Conservation (phyloP, 2,797 vertebrate genomes). For the Melanotaenia parkinsoni region DNA sequence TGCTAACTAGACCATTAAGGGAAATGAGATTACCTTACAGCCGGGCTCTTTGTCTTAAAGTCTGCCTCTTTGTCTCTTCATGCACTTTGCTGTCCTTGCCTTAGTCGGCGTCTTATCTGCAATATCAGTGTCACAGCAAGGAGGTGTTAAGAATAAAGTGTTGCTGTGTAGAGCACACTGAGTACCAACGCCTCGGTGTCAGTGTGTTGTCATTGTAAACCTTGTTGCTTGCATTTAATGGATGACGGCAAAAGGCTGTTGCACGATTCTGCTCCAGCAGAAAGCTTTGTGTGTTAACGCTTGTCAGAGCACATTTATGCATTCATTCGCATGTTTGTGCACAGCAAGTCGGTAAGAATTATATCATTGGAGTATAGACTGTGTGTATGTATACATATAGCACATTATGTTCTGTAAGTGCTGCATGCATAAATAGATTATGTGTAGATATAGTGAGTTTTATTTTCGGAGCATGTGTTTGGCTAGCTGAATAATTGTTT, state of each 20-base stretch:
- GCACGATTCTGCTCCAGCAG: neutral
- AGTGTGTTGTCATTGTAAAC: constrained; percentile 26
- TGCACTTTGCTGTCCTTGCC: constrained; percentile 47
- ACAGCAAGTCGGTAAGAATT: neutral
- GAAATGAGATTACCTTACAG: constrained; percentile 17
- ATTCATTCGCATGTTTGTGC: constrained; percentile 1
- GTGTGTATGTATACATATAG: constrained; percentile 18
- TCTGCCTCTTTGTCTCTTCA: constrained; percentile 18
- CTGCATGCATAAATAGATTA: constrained; percentile 6
- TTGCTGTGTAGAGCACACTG: constrained; percentile 32
- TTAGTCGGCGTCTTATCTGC: constrained; percentile 49
- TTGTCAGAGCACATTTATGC: constrained; percentile 6
- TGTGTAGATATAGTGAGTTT: constrained; percentile 10
- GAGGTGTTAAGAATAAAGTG: constrained; percentile 56
- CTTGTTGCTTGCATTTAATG: neutral
- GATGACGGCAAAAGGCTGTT: constrained; percentile 5
- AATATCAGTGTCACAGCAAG: constrained; percentile 36
- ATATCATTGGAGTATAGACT: constrained; percentile 9
- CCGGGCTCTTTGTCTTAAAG: constrained; percentile 27
- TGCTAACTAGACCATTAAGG: constrained; percentile 12
- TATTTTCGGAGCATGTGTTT: constrained; percentile 24
- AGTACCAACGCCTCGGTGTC: constrained; percentile 12
- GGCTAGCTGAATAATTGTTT: constrained; percentile 18
- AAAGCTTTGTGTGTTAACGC: neutral
- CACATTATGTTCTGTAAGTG: constrained; percentile 7